Percentiles rank a stretch among this genome's conserved stretches.
Evolutionary conservation across 2,888 invertebrate species (phyloP).

Genomic region (Ethmia dodecea): DNA sequence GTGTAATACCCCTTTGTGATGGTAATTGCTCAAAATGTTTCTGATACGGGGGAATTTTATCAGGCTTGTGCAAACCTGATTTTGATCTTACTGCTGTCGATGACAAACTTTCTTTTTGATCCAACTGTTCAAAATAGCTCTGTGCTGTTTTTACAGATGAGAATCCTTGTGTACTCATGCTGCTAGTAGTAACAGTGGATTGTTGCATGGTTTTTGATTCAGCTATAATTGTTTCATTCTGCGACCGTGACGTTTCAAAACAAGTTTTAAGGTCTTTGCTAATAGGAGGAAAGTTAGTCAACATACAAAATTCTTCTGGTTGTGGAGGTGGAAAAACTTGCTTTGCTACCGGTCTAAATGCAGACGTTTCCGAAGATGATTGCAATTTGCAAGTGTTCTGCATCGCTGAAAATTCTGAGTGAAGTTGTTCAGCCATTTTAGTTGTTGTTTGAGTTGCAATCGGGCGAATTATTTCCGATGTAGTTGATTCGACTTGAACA

Average conservation of each 20-base stretch:
- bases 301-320: slow-evolving; percentile 50
- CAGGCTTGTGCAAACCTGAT: slow-evolving; percentile 79
- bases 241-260: slow-evolving; percentile 42
- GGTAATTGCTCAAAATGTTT: slow-evolving; percentile 78
- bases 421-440: slow-evolving; percentile 39
- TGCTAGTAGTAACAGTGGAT: slow-evolving; percentile 35
- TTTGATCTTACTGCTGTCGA: slow-evolving; percentile 52
- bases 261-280: slow-evolving; percentile 53
- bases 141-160: slow-evolving; percentile 59
- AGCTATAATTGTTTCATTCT: slow-evolving; percentile 41
- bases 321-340: slow-evolving; percentile 59
- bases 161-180: slow-evolving; percentile 40
- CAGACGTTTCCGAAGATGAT: slow-evolving; percentile 57
- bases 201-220: slow-evolving; percentile 44
- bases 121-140: slow-evolving; percentile 59
- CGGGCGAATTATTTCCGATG: slow-evolving; percentile 49
- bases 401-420: slow-evolving; percentile 47
- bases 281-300: slow-evolving; percentile 52
- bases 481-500: slow-evolving; percentile 32
- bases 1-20: slow-evolving; percentile 77
- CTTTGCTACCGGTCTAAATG: slow-evolving; percentile 67
- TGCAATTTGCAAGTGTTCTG: slow-evolving; percentile 59
- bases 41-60: slow-evolving; percentile 81
- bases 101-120: slow-evolving; percentile 52
- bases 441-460: slow-evolving; percentile 50